Base-by-base conservation (phyloP, 2,797 vertebrate species). In the Typhlichthys subterraneus region DNA sequence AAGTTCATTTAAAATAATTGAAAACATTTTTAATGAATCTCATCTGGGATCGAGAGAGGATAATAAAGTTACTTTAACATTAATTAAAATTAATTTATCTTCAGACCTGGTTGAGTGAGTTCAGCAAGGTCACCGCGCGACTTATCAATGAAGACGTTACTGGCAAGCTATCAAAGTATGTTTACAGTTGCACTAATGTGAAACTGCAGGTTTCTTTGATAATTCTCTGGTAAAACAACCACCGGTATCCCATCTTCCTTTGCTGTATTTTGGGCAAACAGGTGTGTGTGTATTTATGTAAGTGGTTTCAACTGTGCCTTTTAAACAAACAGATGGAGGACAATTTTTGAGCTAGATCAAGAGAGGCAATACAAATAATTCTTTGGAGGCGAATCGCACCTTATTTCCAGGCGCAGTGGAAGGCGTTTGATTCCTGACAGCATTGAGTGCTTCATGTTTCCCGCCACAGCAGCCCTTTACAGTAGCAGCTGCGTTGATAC, bases 401-500 rank as follows among this genome's bases (percentile, higher is more conserved):
- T 61, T 80, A 80, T 62, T 65, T 52, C 38, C 48, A 61, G 3
- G 12, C 70, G 10, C 65, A 60, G 68, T 70, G 57, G 61, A 63
- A 58, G 15, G 53, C 9, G 53, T 83, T 79, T 87, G 69, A 83
- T 76, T 81, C 50, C 72, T 83, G 79, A 78, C 77, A 83, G 71
- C 63, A 57, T 23, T 87, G 76, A 83, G 76, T 83, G 76, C 67
- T 73, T 63, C 75, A 79, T 75, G 75, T 81, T 85, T 82, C 79
- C 72, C 73, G 60, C 67, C 29, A 23, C 49, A 67, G 70, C 69
- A 45, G 46, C 63, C 71, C 77, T 57, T 72, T 73, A 77, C 80
- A 82, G 79, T 78, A 79, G 59, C 70, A 62, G 68, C 72, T 65
- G 51, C 45, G 69, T 65, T 69, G 67, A 65, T 57, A 38, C 71